phyloP scores from a whole-genome alignment of 2,113 vertebrate species.

The Sylvietta virens region DNA sequence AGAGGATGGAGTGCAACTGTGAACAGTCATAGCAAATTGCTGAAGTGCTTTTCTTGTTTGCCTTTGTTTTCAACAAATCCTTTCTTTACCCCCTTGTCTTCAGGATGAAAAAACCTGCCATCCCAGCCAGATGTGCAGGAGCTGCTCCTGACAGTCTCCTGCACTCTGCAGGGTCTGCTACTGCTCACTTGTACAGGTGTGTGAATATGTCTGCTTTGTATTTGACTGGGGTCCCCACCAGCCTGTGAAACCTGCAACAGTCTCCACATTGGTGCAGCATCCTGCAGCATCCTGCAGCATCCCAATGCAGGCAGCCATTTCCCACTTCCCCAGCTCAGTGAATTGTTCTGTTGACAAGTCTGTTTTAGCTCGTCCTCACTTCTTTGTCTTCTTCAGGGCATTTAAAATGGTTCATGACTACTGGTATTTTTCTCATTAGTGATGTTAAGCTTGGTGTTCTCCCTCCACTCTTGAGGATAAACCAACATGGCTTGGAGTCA shows the following conservation, averaged over 20 bases:
- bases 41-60: neutral
- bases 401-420: neutral
- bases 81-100: neutral
- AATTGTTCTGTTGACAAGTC: fast-evolving
- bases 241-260: neutral
- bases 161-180: neutral
- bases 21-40: neutral
- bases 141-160: neutral
- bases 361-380: neutral
- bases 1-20: neutral
- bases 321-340: neutral
- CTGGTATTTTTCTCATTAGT: neutral
- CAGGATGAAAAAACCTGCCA: neutral
- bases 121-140: neutral
- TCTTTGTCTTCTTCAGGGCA: neutral
- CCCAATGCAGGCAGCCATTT: neutral
- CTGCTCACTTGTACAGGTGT: neutral
- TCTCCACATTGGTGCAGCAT: neutral
- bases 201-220: neutral
- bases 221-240: neutral
- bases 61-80: neutral
- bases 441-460: neutral
- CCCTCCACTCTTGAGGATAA: neutral
- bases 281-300: neutral
- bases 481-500: neutral